A percentile compares a stretch with the other conserved stretches of the same genome.
Evolutionary conservation across 1,140 invertebrate species (phyloP).

Genomic region (Plodia interpunctella): DNA sequence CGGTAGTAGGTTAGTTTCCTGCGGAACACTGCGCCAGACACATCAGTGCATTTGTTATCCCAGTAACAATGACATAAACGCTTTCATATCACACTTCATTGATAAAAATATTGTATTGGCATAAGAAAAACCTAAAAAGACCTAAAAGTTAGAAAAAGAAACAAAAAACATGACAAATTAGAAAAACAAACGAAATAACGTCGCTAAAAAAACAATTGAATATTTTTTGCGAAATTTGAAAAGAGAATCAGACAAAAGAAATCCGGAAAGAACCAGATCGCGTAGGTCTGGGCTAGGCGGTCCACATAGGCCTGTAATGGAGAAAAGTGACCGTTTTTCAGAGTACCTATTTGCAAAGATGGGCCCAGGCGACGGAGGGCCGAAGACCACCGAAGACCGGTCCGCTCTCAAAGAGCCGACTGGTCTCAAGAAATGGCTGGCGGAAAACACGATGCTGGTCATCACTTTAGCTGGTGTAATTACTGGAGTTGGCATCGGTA

Average conservation of each 20-base stretch:
- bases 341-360: slow-evolving; percentile 88
- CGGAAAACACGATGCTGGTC: slow-evolving; percentile 86
- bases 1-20: background rate
- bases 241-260: slow-evolving; percentile 16
- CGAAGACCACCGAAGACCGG: slow-evolving; percentile 77
- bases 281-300: slow-evolving; percentile 41
- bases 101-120: no score
- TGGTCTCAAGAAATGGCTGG: slow-evolving; percentile 81
- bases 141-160: no score
- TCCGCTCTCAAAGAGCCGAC: slow-evolving; percentile 80
- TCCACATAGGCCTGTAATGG: slow-evolving; percentile 59
- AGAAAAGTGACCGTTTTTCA: slow-evolving; percentile 80
- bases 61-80: background rate
- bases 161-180: background rate
- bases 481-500: slow-evolving; percentile 85
- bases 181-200: background rate
- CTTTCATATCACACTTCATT: background rate
- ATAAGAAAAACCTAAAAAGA: no score
- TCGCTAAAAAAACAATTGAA: background rate
- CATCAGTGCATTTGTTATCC: background rate
- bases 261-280: slow-evolving; percentile 37
- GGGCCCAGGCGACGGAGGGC: slow-evolving; percentile 65
- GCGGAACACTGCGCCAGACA: background rate
- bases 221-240: slow-evolving; percentile 1
- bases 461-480: slow-evolving; percentile 87